A percentile compares a stretch with the other conserved stretches of the same genome.
phyloP scores from a whole-genome alignment of 2,797 vertebrate genomes.

The Ara ararauna region DNA sequence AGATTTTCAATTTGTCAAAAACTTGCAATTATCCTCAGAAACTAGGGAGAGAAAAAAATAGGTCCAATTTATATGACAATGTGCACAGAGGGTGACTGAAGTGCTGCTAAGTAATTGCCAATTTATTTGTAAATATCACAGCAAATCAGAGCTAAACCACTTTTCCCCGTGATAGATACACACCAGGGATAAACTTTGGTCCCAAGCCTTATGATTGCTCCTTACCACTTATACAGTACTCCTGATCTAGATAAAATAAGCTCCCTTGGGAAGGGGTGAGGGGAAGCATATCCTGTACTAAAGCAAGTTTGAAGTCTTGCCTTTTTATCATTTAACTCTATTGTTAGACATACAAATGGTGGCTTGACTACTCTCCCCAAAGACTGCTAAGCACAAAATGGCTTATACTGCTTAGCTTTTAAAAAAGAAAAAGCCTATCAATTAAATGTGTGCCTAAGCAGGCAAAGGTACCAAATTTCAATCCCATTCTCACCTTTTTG shows the following conservation, averaged over 20 bases:
- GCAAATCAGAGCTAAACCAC: background rate
- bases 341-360: background rate
- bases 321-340: background rate
- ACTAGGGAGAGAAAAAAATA: background rate
- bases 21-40: background rate
- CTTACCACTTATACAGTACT: background rate
- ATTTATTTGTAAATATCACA: background rate
- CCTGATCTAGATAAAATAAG: background rate
- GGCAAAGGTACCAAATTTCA: background rate
- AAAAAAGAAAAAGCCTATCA: background rate
- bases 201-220: background rate
- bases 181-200: background rate
- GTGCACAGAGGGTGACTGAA: background rate
- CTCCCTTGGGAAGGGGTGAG: background rate
- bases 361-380: background rate
- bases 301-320: background rate
- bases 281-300: background rate
- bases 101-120: background rate
- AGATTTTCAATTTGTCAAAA: background rate
- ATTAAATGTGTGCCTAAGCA: background rate
- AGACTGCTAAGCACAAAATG: background rate
- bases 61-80: background rate
- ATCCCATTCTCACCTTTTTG: background rate
- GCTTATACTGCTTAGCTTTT: background rate
- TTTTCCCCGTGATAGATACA: background rate